A percentile compares a stretch with the other conserved stretches of the same genome.
Conservation (phyloP, 2,888 invertebrate genomes). For the Monoplex corrugatus region DNA sequence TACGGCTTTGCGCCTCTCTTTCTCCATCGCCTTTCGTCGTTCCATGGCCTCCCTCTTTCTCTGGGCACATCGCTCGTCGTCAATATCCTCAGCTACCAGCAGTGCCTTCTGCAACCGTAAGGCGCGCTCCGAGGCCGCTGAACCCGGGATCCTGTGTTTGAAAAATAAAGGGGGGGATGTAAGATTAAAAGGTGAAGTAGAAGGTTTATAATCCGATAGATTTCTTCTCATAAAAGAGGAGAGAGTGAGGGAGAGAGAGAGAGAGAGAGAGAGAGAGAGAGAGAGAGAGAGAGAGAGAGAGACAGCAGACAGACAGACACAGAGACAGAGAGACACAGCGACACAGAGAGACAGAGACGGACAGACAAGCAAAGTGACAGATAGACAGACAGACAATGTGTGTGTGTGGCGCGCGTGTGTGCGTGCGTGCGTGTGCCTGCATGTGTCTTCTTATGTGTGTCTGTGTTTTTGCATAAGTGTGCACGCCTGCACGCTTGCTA, state of each 20-base stretch:
- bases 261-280: not conserved
- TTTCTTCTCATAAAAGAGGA: no score
- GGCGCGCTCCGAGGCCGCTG: constrained; percentile 73
- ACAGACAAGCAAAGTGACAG: not conserved
- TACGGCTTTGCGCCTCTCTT: constrained; percentile 78
- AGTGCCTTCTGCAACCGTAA: constrained; percentile 65
- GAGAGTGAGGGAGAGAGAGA: not conserved
- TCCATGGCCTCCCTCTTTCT: constrained; percentile 63
- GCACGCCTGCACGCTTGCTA: not conserved
- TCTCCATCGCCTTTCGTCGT: constrained; percentile 77
- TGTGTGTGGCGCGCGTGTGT: not conserved
- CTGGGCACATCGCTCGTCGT: constrained; percentile 65
- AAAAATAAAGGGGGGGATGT: not conserved
- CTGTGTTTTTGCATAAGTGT: not conserved
- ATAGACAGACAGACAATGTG: not conserved
- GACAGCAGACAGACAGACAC: not conserved
- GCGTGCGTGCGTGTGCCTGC: not conserved
- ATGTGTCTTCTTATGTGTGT: no score
- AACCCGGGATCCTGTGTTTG: constrained; percentile 67
- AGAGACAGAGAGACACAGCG: not conserved
- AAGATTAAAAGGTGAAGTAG: no score
- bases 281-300: constrained; percentile 15
- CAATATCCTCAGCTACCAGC: constrained; percentile 73
- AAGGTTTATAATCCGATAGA: no score
- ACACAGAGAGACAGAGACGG: not conserved